These are phyloP conservation scores for Neopelma chrysocephalum DNA, from an alignment of 2,797 vertebrate genomes.

Conservation along the genomic window DNA sequence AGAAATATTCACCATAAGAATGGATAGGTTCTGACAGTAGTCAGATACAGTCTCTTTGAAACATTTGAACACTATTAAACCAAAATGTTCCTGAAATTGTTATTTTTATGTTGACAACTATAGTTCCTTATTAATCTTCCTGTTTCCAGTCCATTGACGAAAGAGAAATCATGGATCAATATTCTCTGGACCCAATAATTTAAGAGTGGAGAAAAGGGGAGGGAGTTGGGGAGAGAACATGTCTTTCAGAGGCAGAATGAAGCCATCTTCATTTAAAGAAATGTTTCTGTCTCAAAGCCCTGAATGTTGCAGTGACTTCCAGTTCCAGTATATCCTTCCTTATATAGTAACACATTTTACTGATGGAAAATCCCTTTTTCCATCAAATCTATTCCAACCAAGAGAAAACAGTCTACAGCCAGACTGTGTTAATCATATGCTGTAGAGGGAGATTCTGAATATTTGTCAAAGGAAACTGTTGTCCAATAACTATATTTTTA, in stretches of 20 bases:
- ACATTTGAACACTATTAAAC: not conserved
- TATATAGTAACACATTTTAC: not conserved
- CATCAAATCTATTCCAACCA: not conserved
- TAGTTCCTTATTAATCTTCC: not conserved
- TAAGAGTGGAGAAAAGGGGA: not conserved
- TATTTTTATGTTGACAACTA: not conserved
- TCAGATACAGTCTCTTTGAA: not conserved
- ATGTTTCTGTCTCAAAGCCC: not conserved
- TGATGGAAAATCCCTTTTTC: not conserved
- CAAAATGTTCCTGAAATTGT: not conserved
- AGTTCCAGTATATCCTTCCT: not conserved
- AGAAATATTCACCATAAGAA: not conserved
- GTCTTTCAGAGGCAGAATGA: not conserved
- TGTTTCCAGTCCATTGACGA: not conserved
- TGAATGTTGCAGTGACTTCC: not conserved
- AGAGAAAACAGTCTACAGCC: not conserved
- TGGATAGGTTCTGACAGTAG: not conserved
- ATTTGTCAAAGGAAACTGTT: not conserved
- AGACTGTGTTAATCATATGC: not conserved
- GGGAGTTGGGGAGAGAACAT: accelerated
- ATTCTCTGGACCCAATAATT: not conserved
- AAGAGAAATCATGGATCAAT: not conserved
- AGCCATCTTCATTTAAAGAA: not conserved
- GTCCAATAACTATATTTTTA: not conserved
- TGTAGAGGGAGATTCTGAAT: not conserved